Evolutionary conservation across 2,888 invertebrate genomes (phyloP), one percentile per base, ranked within the genome.

Genomic region (Coelopa pilipes): DNA sequence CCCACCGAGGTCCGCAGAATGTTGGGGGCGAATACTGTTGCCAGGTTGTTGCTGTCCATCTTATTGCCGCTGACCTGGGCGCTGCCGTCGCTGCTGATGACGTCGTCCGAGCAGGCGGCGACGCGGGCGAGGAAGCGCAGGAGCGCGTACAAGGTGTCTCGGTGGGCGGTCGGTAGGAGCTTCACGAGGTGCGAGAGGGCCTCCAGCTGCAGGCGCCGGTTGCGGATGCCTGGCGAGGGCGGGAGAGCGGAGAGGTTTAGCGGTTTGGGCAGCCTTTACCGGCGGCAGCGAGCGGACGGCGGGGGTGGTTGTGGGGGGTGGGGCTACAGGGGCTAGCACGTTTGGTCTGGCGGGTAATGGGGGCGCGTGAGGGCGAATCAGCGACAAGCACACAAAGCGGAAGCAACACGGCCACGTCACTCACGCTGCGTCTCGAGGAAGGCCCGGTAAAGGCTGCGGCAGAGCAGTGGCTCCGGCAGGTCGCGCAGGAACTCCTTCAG

Each of bases 401-500:
- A 34, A 45, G 57, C 46, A 69, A 21, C 66, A 11, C 47, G 50
- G 49, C 10, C 34, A 34, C 34, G 34, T 9, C 15, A 75, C 92
- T 91, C 88, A 97, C 97, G 94, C 89, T 96, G 96, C 71, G 96
- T 96, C 82, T 94, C 93, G 78, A 98, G 91, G 89, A 98, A 97
- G 77, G 96, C 94, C 71, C 92, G 91, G 86, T 97, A 98, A 55
- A 98, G 91, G 83, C 96, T 95, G 81, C 94, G 91, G 85, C 96
- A 96, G 59, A 98, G 91, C 76, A 98, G 89, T 11, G 97, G 96
- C 85, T 98, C 97, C 0, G 97, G 97, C 57, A 98, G 89, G 86
- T 98, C 97, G 69, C 98, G 89, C 79, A 98, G 92, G 89, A 94
- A 98, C 88, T 97, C 97, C 87, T 98, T 98, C 49, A 98, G 90